These are phyloP conservation scores for Copidosoma aretas DNA, from an alignment of 2,888 invertebrate species.

Conservation along the genomic window DNA sequence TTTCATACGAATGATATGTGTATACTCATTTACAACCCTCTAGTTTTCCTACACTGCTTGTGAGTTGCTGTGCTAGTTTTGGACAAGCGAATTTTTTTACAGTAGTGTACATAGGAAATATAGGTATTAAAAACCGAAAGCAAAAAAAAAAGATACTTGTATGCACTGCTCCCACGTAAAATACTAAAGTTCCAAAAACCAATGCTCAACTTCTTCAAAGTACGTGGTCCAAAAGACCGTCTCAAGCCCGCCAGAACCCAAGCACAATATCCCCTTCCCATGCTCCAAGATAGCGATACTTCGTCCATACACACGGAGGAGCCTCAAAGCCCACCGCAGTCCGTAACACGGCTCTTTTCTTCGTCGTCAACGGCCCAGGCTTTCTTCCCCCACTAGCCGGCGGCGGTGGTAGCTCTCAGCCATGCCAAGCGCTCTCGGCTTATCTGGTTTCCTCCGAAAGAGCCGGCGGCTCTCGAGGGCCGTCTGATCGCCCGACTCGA, in stretches of 20 bases:
- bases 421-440: background rate
- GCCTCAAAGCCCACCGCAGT: background rate
- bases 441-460: background rate
- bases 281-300: background rate
- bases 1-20: too few relatives aligned
- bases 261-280: background rate
- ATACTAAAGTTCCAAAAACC: too few relatives aligned
- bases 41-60: too few relatives aligned
- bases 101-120: too few relatives aligned
- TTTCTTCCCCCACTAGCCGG: background rate
- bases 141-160: too few relatives aligned
- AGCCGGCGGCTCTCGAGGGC: background rate
- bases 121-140: too few relatives aligned
- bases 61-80: too few relatives aligned
- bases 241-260: background rate
- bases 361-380: background rate
- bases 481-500: conserved; percentile 28
- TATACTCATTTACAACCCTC: too few relatives aligned
- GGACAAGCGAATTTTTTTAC: too few relatives aligned
- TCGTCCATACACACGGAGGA: background rate
- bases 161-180: too few relatives aligned
- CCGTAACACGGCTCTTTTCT: background rate
- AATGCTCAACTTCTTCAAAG: background rate
- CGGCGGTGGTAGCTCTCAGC: background rate
- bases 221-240: background rate